These are phyloP conservation scores for Holacanthus passer DNA, from an alignment of 2,113 vertebrate genomes.

Conservation along the genomic window DNA sequence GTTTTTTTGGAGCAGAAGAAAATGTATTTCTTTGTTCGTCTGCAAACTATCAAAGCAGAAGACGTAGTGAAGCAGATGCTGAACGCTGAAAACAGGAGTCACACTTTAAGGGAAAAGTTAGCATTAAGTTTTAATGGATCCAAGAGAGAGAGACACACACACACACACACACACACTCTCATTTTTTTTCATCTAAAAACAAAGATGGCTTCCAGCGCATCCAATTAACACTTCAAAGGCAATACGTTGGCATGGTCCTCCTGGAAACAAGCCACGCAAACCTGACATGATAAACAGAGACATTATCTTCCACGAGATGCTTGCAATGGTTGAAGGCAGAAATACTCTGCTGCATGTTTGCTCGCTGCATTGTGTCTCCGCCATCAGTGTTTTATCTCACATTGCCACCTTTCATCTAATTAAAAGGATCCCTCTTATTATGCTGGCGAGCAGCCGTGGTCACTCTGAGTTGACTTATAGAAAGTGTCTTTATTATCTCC, in stretches of 20 bases:
- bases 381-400: slow-evolving; percentile 52
- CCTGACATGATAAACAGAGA: slow-evolving; percentile 76
- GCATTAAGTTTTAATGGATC: slow-evolving; percentile 48
- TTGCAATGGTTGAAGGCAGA: slow-evolving; percentile 37
- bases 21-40: slow-evolving; percentile 31
- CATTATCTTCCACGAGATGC: slow-evolving; percentile 63
- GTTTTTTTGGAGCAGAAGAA: background rate
- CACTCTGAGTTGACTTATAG: slow-evolving; percentile 2
- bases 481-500: slow-evolving; percentile 3
- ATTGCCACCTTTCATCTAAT: slow-evolving; percentile 48
- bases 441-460: slow-evolving; percentile 29
- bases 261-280: slow-evolving; percentile 64
- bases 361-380: slow-evolving; percentile 1
- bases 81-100: slow-evolving; percentile 9
- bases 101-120: slow-evolving; percentile 26
- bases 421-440: slow-evolving; percentile 44
- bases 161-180: background rate
- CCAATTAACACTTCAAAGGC: slow-evolving; percentile 83
- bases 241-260: slow-evolving; percentile 54
- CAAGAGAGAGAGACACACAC: slow-evolving; percentile 16
- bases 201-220: slow-evolving; percentile 77
- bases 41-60: slow-evolving; percentile 50
- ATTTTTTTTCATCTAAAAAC: slow-evolving; percentile 55
- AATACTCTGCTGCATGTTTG: slow-evolving; percentile 15
- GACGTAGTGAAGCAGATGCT: slow-evolving; percentile 1